These are phyloP conservation scores for Micrasema minimum DNA, from an alignment of 1,140 invertebrate species.

Conservation along the genomic window DNA sequence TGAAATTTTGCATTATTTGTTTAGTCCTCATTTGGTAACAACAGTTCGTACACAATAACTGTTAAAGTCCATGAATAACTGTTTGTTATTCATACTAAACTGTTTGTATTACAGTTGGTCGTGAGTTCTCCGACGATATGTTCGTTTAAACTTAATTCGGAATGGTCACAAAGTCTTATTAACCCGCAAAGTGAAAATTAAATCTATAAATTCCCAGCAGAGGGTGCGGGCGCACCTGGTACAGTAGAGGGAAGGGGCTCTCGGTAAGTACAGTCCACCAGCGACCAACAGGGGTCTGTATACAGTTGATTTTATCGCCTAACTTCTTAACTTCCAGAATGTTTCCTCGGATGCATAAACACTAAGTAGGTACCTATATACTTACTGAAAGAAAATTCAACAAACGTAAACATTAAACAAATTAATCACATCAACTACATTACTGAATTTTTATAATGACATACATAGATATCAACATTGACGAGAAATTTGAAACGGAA, in stretches of 20 bases:
- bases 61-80: not conserved
- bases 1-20: too few relatives aligned
- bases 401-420: not conserved
- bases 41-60: not conserved
- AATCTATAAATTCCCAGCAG: slow-evolving; percentile 50
- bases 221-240: slow-evolving; percentile 46
- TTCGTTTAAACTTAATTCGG: not conserved
- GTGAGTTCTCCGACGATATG: too few relatives aligned
- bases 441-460: too few relatives aligned
- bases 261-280: not conserved
- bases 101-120: not conserved
- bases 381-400: not conserved
- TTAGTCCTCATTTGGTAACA: too few relatives aligned
- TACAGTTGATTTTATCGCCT: slow-evolving; percentile 24
- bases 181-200: slow-evolving; percentile 48
- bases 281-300: slow-evolving; percentile 1
- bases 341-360: not conserved
- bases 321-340: slow-evolving; percentile 13
- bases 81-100: not conserved
- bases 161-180: slow-evolving; percentile 43
- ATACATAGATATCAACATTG: too few relatives aligned
- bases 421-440: not conserved
- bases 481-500: too few relatives aligned
- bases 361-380: not conserved
- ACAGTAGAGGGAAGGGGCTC: not conserved